These are phyloP conservation scores for Xanthia icteritia DNA, from an alignment of 2,888 invertebrate genomes.

Conservation along the genomic window DNA sequence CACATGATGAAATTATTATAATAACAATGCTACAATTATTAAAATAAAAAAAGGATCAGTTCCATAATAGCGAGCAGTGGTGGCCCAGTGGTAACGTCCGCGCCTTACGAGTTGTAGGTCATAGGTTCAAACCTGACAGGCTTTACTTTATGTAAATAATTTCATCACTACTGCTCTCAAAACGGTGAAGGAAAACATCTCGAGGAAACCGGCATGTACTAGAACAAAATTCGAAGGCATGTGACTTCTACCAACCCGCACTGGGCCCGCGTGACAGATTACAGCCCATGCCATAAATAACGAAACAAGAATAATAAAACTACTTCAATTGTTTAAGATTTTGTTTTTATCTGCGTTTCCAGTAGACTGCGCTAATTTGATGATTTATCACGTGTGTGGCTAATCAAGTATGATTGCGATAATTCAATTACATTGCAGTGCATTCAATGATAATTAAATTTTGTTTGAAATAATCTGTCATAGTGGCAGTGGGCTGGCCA, in stretches of 20 bases:
- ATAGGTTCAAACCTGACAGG: too few species aligned
- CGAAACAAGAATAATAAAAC: background rate
- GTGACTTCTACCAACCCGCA: too few species aligned
- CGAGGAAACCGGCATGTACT: too few species aligned
- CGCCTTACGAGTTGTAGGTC: too few species aligned
- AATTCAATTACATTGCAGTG: background rate
- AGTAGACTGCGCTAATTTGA: constrained; percentile 26
- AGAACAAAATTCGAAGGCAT: too few species aligned
- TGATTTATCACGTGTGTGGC: constrained; percentile 1
- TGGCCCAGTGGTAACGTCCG: too few species aligned
- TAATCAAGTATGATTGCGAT: constrained; percentile 6
- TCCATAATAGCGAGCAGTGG: background rate
- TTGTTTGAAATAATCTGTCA: background rate
- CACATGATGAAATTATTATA: background rate
- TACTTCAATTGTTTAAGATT: background rate
- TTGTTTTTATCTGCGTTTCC: constrained; percentile 19
- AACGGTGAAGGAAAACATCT: too few species aligned
- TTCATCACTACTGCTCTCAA: too few species aligned
- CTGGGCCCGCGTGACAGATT: too few species aligned
- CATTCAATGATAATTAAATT: background rate
- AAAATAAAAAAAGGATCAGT: background rate
- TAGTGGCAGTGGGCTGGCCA: too few species aligned
- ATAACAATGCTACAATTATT: background rate
- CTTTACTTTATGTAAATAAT: too few species aligned
- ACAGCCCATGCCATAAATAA: background rate